phyloP scores from a whole-genome alignment of 1,140 invertebrate species.

The Atopsyche davidsoni region DNA sequence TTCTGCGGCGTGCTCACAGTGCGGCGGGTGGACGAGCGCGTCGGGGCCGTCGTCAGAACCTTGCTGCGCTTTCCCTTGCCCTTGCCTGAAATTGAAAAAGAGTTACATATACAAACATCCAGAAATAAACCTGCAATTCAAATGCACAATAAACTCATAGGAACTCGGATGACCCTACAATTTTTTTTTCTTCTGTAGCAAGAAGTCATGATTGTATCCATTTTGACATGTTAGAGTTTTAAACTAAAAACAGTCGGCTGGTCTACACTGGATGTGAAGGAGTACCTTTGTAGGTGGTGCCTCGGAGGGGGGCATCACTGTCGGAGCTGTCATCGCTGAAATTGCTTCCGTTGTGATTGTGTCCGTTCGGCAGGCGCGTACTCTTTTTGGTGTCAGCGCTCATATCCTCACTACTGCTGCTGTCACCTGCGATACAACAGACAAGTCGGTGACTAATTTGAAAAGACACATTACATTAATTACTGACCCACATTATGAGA shows the following conservation, averaged over 20 bases:
- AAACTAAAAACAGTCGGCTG: no score
- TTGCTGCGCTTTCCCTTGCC: slow-evolving; percentile 27
- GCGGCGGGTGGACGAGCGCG: slow-evolving; percentile 5
- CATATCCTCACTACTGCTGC: background rate
- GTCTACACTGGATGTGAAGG: background rate
- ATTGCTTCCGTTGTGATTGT: slow-evolving; percentile 27
- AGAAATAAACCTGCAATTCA: background rate
- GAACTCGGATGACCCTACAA: background rate
- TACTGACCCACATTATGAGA: no score
- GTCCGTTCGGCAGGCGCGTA: slow-evolving; percentile 2
- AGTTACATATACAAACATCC: background rate
- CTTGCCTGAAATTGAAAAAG: slow-evolving; percentile 14
- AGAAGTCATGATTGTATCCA: background rate
- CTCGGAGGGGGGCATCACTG: slow-evolving; percentile 22
- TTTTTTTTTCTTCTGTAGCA: background rate
- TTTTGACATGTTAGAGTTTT: background rate
- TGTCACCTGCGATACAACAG: slow-evolving; percentile 1
- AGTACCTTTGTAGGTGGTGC: slow-evolving; percentile 23
- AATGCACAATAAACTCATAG: background rate
- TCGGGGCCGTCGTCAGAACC: slow-evolving; percentile 1
- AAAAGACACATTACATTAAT: no score
- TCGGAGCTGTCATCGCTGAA: slow-evolving; percentile 18
- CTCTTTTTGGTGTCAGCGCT: background rate
- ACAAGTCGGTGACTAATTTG: no score
- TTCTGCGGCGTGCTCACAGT: background rate